Evolutionary conservation across 2,113 vertebrate genomes (phyloP).

Genomic region (Regulus satrapa): DNA sequence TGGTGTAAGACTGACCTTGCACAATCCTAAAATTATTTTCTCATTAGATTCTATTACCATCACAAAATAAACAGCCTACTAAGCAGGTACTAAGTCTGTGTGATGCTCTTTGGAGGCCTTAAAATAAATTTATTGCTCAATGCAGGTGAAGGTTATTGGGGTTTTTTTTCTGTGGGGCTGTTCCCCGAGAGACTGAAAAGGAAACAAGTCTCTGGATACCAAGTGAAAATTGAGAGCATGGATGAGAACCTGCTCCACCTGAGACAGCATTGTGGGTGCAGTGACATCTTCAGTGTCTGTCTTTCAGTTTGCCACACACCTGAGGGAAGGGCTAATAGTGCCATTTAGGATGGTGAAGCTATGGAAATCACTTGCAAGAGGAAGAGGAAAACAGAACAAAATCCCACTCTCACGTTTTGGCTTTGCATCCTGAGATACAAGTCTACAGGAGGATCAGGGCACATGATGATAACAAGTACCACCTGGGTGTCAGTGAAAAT

Average conservation of each 20-base stretch:
- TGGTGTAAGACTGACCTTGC: not conserved
- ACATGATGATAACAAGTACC: not conserved
- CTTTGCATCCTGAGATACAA: not conserved
- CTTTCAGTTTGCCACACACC: not conserved
- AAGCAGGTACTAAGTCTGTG: not conserved
- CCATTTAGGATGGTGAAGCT: not conserved
- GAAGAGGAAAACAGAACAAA: not conserved
- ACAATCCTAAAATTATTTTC: not conserved
- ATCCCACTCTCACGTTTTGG: fast-evolving
- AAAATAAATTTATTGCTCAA: not conserved
- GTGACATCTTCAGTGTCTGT: not conserved
- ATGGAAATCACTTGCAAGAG: not conserved
- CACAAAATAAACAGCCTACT: not conserved
- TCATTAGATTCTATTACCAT: not conserved
- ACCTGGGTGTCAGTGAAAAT: not conserved
- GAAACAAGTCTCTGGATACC: not conserved
- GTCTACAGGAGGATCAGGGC: not conserved
- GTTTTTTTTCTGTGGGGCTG: not conserved
- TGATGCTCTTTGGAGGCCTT: not conserved
- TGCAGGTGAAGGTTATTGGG: not conserved
- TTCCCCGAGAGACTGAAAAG: not conserved
- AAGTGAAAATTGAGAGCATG: not conserved
- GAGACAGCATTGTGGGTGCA: not conserved
- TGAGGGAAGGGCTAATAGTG: not conserved
- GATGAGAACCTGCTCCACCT: not conserved